These are phyloP conservation scores for Arrhamphus sclerolepis DNA, from an alignment of 2,797 vertebrate species.

Conservation along the genomic window DNA sequence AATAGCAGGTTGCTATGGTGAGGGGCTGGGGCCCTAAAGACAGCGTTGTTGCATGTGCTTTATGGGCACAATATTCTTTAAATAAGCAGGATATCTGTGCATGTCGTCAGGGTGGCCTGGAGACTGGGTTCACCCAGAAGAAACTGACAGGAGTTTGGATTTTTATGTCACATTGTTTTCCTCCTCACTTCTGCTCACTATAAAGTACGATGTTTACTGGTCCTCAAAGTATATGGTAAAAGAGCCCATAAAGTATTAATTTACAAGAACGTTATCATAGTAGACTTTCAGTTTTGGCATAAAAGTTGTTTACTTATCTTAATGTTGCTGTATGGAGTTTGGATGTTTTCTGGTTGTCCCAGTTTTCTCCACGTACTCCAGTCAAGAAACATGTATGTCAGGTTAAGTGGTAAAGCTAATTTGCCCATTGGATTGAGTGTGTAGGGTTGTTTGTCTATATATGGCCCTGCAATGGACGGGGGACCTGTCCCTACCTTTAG, in stretches of 20 bases:
- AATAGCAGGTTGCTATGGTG: slow-evolving; percentile 34
- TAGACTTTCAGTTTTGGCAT: neutral
- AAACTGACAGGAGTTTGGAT: neutral
- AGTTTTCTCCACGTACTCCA: no score
- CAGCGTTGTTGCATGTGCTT: slow-evolving; percentile 34
- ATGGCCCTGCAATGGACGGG: no score
- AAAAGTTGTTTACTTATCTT: neutral
- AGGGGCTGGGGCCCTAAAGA: slow-evolving; percentile 10
- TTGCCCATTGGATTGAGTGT: no score
- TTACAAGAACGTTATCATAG: no score
- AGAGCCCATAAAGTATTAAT: neutral
- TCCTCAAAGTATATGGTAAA: neutral
- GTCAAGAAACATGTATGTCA: no score
- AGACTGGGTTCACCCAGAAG: neutral
- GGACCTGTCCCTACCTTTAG: no score
- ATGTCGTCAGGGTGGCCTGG: slow-evolving; percentile 1
- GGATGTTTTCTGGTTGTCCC: no score
- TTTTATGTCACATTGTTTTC: neutral
- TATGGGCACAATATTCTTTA: slow-evolving; percentile 19
- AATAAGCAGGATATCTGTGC: slow-evolving; percentile 18
- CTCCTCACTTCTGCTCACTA: neutral
- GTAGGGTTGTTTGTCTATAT: no score
- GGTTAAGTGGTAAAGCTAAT: no score
- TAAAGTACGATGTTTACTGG: neutral
- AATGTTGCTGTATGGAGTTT: no score